Evolutionary conservation across 2,113 vertebrate genomes (phyloP), one percentile per base, ranked within the genome.

Genomic region (Malaclemys terrapin): DNA sequence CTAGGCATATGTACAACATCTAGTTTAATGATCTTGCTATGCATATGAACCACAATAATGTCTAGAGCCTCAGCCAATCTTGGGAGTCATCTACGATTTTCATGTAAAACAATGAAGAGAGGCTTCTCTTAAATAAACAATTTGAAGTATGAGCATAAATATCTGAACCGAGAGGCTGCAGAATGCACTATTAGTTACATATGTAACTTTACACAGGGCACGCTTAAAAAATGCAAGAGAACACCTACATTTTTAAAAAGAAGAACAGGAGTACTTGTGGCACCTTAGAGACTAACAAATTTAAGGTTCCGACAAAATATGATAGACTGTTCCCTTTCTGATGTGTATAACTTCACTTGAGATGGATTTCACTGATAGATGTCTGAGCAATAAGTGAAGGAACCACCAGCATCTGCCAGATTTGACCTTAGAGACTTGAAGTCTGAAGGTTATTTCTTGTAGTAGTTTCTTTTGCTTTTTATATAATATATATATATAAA

Each of bases 261-360:
- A n/a, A n/a, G n/a, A n/a, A n/a, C n/a, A n/a, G n/a, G n/a, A n/a
- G n/a, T n/a, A n/a, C n/a, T n/a, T n/a, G n/a, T n/a, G n/a, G n/a
- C n/a, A n/a, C n/a, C n/a, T n/a, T n/a, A n/a, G n/a, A n/a, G n/a
- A n/a, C n/a, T n/a, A n/a, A n/a, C n/a, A n/a, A n/a, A n/a, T n/a
- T n/a, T n/a, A 98, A 98, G 97, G 97, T 97, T 97, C 91, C 94
- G 93, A 85, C 96, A 96, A 97, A 97, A 97, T 95, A 96, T 95
- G 96, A 95, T 93, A 96, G 93, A 95, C 97, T 97, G 24, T 97
- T 98, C 94, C 90, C 87, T 96, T 96, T 95, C 93, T 98, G 97
- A 87, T 93, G 91, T 94, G 89, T 96, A 96, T 94, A 97, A 65
- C 95, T 98, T 97, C 95, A 95, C 95, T 97, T 2, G 27, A 86